Base-by-base conservation (phyloP, 1,140 invertebrate species). In the Limonius californicus region DNA sequence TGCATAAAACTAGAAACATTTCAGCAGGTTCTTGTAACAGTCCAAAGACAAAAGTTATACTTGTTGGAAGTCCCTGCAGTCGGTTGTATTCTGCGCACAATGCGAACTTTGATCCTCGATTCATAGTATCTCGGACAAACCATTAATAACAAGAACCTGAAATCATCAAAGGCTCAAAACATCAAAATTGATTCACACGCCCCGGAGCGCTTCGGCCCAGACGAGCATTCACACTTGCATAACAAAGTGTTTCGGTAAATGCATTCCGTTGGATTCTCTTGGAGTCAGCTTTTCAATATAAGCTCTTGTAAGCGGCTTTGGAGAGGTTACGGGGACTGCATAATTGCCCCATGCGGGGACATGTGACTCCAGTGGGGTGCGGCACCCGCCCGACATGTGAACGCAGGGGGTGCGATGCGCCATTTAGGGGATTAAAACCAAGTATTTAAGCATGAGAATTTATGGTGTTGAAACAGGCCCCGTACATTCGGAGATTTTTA, bases 281-380 rank as follows among this genome's bases (percentile, higher is more conserved):
- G 45, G 19, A 50, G 45, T 50, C 45, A 50, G 45, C 45, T 50
- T 50, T 50, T 16, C 45, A 50, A 50, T 50, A 50, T 18, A 50
- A 50, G 45, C 45, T 50, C 45, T 50, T 50, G 20, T 50, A 50
- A 50, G 45, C 16, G 8, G 59, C 59, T 54, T 54, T 30, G 21
- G 59, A 61, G 59, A 53, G 45, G 59, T 30, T 50, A 42, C 27
- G 42, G 59, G 54, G 54, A 55, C 59, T 61, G 59, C 59, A 61
- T 61, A 61, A 61, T 61, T 61, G 50, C 50, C 53, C 55, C 53
- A 61, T 61, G 54, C 32, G n/a, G 59, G 27, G 45, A 60, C 59
- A 55, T 61, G 59, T 61, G 59, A 53, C 30, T 61, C 30, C 50
- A 19, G 7, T 21, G 32, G 59, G 59, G 59, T 19, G 59, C 43